Conservation (phyloP, 2,113 vertebrate genomes). For the Chloebia gouldiae region DNA sequence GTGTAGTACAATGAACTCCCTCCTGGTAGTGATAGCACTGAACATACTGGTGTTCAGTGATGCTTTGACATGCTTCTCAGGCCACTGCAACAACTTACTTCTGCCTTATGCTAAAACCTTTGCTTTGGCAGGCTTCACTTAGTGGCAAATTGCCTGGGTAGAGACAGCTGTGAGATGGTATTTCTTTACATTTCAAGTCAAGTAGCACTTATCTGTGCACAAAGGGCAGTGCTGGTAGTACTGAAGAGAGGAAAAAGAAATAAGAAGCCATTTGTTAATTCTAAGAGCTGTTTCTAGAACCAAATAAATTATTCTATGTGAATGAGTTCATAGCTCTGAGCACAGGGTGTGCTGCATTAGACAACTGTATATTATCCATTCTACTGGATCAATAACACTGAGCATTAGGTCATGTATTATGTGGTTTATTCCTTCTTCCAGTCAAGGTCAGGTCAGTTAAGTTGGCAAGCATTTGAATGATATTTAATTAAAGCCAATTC, state of each 20-base stretch:
- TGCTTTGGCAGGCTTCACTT: neutral
- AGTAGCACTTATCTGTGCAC: slow-evolving; percentile 18
- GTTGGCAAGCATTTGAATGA: neutral
- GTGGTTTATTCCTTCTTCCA: neutral
- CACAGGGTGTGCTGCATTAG: neutral
- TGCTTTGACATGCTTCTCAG: neutral
- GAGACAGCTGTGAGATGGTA: neutral
- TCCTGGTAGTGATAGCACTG: neutral
- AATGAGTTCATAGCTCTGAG: neutral
- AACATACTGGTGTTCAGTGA: fast-evolving
- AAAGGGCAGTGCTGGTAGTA: neutral
- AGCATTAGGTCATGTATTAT: neutral
- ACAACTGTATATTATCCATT: neutral
- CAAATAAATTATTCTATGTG: neutral
- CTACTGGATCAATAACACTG: neutral
- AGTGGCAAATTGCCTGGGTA: slow-evolving; percentile 20
- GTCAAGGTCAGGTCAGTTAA: neutral
- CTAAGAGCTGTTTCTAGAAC: neutral
- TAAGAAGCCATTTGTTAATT: neutral
- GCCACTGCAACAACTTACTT: neutral
- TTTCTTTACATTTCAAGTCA: slow-evolving; percentile 32
- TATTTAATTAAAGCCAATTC: neutral
- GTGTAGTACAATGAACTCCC: neutral
- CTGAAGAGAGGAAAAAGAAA: neutral
- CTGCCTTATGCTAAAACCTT: neutral